phyloP scores from a whole-genome alignment of 2,113 vertebrate species.

The Colaptes auratus region DNA sequence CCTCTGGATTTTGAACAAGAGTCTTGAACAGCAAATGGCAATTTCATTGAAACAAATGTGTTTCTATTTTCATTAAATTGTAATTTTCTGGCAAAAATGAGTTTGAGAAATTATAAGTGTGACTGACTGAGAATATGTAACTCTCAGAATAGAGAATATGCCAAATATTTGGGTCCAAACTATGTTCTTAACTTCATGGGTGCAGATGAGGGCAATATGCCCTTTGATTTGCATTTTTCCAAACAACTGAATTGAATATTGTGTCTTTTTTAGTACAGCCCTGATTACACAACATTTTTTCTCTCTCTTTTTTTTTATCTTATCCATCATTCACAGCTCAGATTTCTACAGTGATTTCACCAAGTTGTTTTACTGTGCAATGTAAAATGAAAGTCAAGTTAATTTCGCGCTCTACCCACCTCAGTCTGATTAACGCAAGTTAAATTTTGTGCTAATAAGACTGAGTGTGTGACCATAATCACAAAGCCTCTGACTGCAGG shows the following conservation, averaged over 20 bases:
- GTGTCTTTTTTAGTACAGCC: neutral
- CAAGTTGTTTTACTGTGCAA: neutral
- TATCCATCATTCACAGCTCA: slow-evolving; percentile 39
- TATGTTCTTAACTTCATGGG: neutral
- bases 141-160: neutral
- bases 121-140: neutral
- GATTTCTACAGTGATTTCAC: slow-evolving; percentile 10
- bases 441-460: slow-evolving; percentile 50
- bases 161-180: neutral
- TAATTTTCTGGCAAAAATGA: slow-evolving; percentile 1
- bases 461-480: slow-evolving; percentile 12
- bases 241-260: slow-evolving; percentile 4
- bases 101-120: neutral
- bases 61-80: slow-evolving; percentile 22
- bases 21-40: neutral
- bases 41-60: neutral
- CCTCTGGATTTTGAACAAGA: neutral
- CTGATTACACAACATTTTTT: slow-evolving; percentile 9
- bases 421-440: slow-evolving; percentile 52
- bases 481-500: slow-evolving; percentile 24
- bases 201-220: neutral
- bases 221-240: neutral
- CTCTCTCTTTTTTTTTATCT: neutral
- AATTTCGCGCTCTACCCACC: slow-evolving; percentile 65
- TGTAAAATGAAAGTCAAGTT: slow-evolving; percentile 61